Evolutionary conservation across 2,797 vertebrate species (phyloP), one percentile per base, ranked within the genome.

Genomic region (Buphagus erythrorhynchus): DNA sequence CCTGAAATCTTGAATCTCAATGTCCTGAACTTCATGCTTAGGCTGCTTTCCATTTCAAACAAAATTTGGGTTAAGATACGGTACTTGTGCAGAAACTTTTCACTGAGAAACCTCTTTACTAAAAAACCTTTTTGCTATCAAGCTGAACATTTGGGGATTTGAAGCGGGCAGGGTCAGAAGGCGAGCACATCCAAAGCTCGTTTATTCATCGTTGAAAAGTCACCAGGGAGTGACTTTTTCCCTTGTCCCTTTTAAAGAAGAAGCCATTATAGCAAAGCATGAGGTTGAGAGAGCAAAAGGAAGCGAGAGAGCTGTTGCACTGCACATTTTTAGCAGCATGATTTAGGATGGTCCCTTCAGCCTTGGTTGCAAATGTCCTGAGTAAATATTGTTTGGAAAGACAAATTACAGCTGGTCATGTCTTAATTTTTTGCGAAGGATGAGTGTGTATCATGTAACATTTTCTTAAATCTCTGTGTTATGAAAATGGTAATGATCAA

Each of bases 41-140:
- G 31, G 12, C 24, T 80, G 7, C 29, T 96, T 87, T 94, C 48
- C 61, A 82, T 92, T 95, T 93, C 65, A 91, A 43, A 95, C 16
- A 83, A 82, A 88, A 85, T 89, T 59, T 82, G 28, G 28, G n/a
- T 75, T 69, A 93, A 90, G 38, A 13, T 40, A 33, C 0, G 0
- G 42, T 45, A 54, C 26, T 84, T 77, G n/a, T 54, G 61, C 52
- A 75, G 90, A 77, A 65, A 46, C 42, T 83, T 91, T 81, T 73
- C 68, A 38, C 42, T 42, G 11, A 74, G 84, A 86, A 86, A n/a
- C n/a, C 65, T 61, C 72, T 93, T 75, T 79, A 16, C 38, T 69
- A 10, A 43, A 42, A 73, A 62, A 29, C 57, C 66, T 65, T 85
- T 94, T 61, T 93, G 19, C 46, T 66, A 28, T 62, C 38, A 54